Evolutionary conservation across 1,140 invertebrate genomes (phyloP), one percentile per base, ranked within the genome.

Genomic region (Neelides sp.): DNA sequence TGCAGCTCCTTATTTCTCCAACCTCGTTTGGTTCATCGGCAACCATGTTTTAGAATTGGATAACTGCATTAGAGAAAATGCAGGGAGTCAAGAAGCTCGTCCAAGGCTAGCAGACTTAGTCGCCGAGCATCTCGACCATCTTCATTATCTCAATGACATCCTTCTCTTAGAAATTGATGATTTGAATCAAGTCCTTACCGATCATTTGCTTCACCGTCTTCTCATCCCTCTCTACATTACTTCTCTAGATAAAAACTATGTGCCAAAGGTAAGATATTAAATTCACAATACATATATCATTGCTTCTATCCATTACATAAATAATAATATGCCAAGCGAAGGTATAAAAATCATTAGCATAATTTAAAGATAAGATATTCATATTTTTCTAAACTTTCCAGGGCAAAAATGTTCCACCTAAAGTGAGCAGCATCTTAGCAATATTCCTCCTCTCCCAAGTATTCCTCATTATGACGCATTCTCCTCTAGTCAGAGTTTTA

Each of bases 11-110:
- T 98, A 98, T 72, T 98, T 98, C 66, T 94, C 90, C 54, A 97
- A 98, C 72, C 75, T 98, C 22, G 92, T 97, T n/a, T 96, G 92
- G 89, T 96, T 97, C 64, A 96, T 99, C 65, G 94, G 93, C 42
- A 94, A 93, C 72, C 93, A 98, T 68, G 92, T 97, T 50, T 72
- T 97, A 51, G 92, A 98, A 69, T 70, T 99, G 42, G 92, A 99
- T 69, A 78, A 78, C 3, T 98, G 93, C 72, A 87, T 98, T 23
- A 76, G 90, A 63, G 88, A 89, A 65, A 89, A 93, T 71, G 83
- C 85, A 45, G 89, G 94, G 89, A 91, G 92, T 67, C 87, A 91
- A 48, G 72, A 92, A 77, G 66, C 88, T 81, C 69, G 90, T 79
- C 68, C 82, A 15, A 65, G 89, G 64, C 71, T 98, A 32, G 79